Percentiles rank a stretch among this genome's conserved stretches.
Evolutionary conservation across 2,888 invertebrate species (phyloP).

Genomic region (Caenorhabditis drosophilae): DNA sequence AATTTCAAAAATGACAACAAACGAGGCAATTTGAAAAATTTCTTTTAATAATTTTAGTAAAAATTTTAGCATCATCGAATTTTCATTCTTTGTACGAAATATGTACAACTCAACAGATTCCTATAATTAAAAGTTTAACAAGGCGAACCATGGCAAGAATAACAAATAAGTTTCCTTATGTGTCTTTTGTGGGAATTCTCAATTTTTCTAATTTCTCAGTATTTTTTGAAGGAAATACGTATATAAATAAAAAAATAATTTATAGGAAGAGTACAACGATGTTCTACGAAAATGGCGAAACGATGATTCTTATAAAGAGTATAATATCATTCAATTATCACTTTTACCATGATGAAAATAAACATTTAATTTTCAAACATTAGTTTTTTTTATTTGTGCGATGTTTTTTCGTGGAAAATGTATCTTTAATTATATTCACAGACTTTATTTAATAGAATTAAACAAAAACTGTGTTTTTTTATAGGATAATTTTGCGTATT

Average conservation of each 20-base stretch:
- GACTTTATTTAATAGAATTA: too few species aligned
- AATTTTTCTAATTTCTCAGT: constrained; percentile 32
- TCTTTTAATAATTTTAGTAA: neutral
- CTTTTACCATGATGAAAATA: constrained; percentile 24
- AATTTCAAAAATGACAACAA: constrained; percentile 34
- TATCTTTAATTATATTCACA: too few species aligned
- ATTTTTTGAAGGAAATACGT: neutral
- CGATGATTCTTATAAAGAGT: constrained; percentile 8
- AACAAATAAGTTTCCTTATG: constrained; percentile 43
- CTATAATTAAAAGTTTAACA: constrained; percentile 21
- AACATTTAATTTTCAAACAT: too few species aligned
- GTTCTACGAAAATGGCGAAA: constrained; percentile 23
- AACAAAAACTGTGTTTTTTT: too few species aligned
- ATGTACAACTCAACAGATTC: constrained; percentile 9
- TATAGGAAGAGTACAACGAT: constrained; percentile 18
- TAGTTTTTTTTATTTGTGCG: too few species aligned
- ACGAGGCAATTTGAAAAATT: constrained; percentile 22
- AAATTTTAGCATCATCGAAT: constrained; percentile 21
- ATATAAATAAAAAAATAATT: neutral
- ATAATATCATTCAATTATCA: constrained; percentile 38
- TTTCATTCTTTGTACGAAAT: constrained; percentile 12
- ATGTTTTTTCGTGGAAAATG: too few species aligned
- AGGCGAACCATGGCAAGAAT: constrained; percentile 28
- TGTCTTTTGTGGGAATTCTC: constrained; percentile 30
- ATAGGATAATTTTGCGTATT: too few species aligned